Base-by-base conservation (phyloP, 2,113 vertebrate species). In the Corythoichthys haematopterus region DNA sequence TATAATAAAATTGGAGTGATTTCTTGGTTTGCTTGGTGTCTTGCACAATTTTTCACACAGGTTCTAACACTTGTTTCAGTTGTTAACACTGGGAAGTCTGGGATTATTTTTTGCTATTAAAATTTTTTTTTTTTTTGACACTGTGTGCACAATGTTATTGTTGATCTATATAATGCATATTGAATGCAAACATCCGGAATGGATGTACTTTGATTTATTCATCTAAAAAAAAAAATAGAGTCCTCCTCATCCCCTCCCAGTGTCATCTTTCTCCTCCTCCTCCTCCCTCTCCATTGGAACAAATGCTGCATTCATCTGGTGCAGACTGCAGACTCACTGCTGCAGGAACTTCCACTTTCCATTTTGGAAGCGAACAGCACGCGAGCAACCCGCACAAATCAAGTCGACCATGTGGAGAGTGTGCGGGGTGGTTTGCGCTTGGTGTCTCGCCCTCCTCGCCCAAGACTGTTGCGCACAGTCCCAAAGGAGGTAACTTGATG, bases 271-370 rank as follows among this genome's bases (percentile, higher is more conserved):
- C 15, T 40, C 58, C 6, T n/a, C 58, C 3, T 58, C 59, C 1
- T 43, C 58, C 16, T 45, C 90, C 92, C 91, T 92, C 92, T 88
- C 90, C 57, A 75, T 36, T 14, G 80, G 90, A 92, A 94, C 93
- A 95, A 92, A 92, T 89, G 88, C 80, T 87, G 90, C 89, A 94
- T 94, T 94, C 93, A 94, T 93, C 83, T 66, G 83, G 55, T 70
- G 81, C 80, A 43, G 79, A 71, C 58, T 73, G 86, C 74, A 77
- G 91, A 90, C 65, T 76, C 84, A 72, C 77, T 82, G 82, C 84
- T 37, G 69, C 70, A 82, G 87, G 80, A 88, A 80, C 88, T 89
- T 85, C 76, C 76, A 84, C 76, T 76, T 71, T 69, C 40, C 40
- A 76, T 78, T 72, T 86, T 52, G 73, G 60, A 76, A 43, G 40